Percentiles rank a stretch among this genome's conserved stretches.
Conservation (phyloP, 2,113 vertebrate genomes). For the Nesospiza acunhae region DNA sequence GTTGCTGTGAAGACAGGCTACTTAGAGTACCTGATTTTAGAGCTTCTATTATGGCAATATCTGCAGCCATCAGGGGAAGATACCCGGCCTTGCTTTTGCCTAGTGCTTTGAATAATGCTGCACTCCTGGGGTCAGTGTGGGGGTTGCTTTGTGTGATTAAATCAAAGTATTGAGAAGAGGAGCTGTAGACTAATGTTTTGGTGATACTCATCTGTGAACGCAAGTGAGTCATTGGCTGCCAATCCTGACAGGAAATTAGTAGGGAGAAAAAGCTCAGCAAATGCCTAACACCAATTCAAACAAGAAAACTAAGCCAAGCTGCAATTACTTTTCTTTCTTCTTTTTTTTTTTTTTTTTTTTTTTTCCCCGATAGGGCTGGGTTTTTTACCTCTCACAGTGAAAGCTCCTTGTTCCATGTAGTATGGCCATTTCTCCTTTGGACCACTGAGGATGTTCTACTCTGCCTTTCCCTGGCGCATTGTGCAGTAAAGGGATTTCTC, state of each 20-base stretch:
- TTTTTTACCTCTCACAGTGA: not conserved
- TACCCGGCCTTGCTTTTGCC: not conserved
- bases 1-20: not conserved
- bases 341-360: not conserved
- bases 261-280: not conserved
- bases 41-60: not conserved
- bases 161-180: not conserved
- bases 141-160: not conserved
- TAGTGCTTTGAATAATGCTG: not conserved
- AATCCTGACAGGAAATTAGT: slow-evolving; percentile 28
- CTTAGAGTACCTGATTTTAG: not conserved
- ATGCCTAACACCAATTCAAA: not conserved
- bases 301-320: not conserved
- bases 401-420: not conserved
- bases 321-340: not conserved
- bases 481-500: not conserved
- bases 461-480: not conserved
- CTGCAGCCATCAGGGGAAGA: not conserved
- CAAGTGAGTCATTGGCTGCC: slow-evolving; percentile 49
- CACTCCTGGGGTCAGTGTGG: not conserved
- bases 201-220: not conserved
- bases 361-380: not conserved
- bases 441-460: not conserved
- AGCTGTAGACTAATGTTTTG: slow-evolving; percentile 8
- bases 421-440: not conserved